Percentiles rank a stretch among this genome's conserved stretches.
Conservation (phyloP, 2,797 vertebrate genomes). For the Alexandromys oeconomus region DNA sequence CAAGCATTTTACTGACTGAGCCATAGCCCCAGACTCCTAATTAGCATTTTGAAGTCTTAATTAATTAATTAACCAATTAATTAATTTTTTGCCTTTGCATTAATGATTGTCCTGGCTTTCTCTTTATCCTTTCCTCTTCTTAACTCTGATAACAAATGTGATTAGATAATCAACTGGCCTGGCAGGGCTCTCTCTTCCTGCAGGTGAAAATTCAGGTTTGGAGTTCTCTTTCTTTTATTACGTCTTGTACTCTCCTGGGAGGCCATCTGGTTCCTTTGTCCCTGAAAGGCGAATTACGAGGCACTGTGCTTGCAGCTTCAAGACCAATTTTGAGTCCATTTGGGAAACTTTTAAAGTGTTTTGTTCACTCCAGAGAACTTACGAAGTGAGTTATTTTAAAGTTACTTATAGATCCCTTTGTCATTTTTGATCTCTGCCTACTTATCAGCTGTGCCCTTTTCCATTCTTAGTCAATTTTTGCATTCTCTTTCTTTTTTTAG, state of each 20-base stretch:
- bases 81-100: background rate
- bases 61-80: background rate
- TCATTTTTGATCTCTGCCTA: background rate
- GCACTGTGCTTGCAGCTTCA: constrained; percentile 18
- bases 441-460: background rate
- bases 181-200: background rate
- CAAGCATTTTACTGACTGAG: background rate
- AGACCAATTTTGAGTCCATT: background rate
- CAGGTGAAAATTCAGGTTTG: background rate
- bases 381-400: constrained; percentile 2
- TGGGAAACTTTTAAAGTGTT: constrained; percentile 25
- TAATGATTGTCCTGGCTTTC: background rate
- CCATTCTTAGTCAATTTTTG: background rate
- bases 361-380: constrained; percentile 23
- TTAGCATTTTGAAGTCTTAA: background rate
- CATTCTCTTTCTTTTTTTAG: background rate
- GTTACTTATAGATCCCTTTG: constrained; percentile 34
- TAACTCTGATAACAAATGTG: constrained; percentile 38
- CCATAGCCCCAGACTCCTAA: too few species aligned
- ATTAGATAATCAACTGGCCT: background rate
- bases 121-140: background rate
- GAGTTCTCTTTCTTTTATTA: background rate
- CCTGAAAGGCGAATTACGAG: background rate
- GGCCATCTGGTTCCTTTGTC: background rate
- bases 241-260: background rate